Conservation (phyloP, 2,888 invertebrate genomes). For the Phyllotreta cruciferae region DNA sequence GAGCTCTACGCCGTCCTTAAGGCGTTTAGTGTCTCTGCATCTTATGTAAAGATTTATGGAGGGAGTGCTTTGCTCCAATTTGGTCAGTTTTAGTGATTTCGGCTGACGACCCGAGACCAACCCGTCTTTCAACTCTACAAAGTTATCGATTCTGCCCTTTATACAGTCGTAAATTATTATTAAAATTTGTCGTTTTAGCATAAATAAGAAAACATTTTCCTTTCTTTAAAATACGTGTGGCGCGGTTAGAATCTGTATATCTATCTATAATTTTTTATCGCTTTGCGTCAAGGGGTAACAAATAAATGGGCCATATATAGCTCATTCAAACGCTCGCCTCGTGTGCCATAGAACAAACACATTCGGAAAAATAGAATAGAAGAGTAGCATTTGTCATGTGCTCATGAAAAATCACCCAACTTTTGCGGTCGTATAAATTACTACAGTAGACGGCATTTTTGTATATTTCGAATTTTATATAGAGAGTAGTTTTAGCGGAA, state of each 20-base stretch:
- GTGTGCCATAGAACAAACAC: conserved; percentile 34
- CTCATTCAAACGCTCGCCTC: conserved; percentile 24
- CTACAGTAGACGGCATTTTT: conserved; percentile 37
- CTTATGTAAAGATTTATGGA: conserved; percentile 56
- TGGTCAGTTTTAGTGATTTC: conserved; percentile 51
- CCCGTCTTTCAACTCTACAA: conserved; percentile 13
- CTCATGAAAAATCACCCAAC: conserved; percentile 37
- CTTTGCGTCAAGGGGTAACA: conserved; percentile 20
- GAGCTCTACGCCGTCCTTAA: conserved; percentile 50
- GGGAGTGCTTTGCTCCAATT: conserved; percentile 42
- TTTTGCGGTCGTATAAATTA: conserved; percentile 37
- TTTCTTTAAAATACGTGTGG: conserved; percentile 24
- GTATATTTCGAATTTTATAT: conserved; percentile 36
- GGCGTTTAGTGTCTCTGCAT: conserved; percentile 52
- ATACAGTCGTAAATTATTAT: conserved; percentile 16
- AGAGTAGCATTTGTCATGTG: conserved; percentile 39
- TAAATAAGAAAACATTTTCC: conserved; percentile 10
- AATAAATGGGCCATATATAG: conserved; percentile 33
- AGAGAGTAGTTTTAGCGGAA: neutral
- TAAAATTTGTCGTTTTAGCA: neutral
- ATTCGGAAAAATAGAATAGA: conserved; percentile 37
- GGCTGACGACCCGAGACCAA: conserved; percentile 31
- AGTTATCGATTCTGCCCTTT: conserved; percentile 28
- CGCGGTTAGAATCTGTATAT: neutral
- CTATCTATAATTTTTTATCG: too few species aligned